phyloP scores from a whole-genome alignment of 2,113 vertebrate genomes.

The Leptobrachium ailaonicum region DNA sequence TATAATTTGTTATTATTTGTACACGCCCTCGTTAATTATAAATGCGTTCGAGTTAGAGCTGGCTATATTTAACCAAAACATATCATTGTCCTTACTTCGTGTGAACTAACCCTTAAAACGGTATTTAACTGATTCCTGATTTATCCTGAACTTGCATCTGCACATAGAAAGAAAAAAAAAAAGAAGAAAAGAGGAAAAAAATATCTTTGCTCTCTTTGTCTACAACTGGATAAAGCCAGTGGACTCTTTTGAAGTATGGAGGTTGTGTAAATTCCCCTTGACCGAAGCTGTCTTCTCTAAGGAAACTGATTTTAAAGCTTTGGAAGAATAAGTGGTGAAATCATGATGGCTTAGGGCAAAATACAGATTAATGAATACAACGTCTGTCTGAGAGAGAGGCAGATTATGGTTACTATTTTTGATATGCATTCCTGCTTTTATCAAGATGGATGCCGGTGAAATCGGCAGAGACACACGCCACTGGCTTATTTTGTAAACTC shows the following conservation, averaged over 20 bases:
- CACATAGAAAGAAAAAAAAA: neutral
- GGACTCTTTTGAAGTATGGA: conserved; percentile 39
- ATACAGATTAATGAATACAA: conserved; percentile 17
- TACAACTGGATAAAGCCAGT: conserved; percentile 33
- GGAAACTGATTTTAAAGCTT: conserved; percentile 47
- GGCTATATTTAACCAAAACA: neutral
- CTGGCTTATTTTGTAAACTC: conserved; percentile 21
- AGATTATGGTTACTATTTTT: conserved; percentile 17
- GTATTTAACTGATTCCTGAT: neutral
- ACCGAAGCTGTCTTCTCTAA: conserved; percentile 46
- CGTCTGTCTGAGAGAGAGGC: neutral
- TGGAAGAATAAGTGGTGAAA: conserved; percentile 49
- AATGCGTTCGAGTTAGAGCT: neutral
- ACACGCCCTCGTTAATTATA: too few relatives aligned
- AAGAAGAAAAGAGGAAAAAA: neutral
- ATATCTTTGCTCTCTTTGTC: conserved; percentile 42
- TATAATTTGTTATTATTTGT: too few relatives aligned
- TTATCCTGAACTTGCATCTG: conserved; percentile 28
- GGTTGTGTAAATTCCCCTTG: conserved; percentile 49
- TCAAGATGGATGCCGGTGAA: neutral
- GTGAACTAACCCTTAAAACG: conserved; percentile 2
- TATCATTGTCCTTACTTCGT: neutral
- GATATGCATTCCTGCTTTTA: conserved; percentile 33
- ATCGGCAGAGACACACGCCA: conserved; percentile 15
- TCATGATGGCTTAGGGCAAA: conserved; percentile 33